These are phyloP conservation scores for Planococcus citri DNA, from an alignment of 1,140 invertebrate species.

Conservation along the genomic window DNA sequence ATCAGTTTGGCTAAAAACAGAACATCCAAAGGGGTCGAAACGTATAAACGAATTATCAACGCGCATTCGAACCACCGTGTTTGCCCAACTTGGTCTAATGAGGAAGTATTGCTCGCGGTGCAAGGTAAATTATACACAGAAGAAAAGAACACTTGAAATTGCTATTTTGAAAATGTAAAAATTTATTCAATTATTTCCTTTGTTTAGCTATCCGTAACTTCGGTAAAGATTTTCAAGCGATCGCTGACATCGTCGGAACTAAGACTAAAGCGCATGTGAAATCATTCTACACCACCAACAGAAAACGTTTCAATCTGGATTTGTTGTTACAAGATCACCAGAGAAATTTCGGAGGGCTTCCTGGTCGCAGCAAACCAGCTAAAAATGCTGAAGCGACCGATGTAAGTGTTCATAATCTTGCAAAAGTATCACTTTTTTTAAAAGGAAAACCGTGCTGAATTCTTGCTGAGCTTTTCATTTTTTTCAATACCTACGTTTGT, in stretches of 20 bases:
- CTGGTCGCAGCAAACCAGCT: conserved; percentile 21
- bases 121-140: conserved; percentile 56
- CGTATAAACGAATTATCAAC: conserved; percentile 52
- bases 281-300: conserved; percentile 81
- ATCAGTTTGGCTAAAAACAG: conserved; percentile 71
- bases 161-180: too few species aligned
- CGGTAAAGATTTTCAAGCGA: conserved; percentile 90
- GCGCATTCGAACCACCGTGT: conserved; percentile 53
- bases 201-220: conserved; percentile 65
- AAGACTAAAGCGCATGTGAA: conserved; percentile 87
- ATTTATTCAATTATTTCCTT: too few species aligned
- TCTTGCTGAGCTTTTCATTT: too few species aligned
- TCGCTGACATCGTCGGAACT: conserved; percentile 87
- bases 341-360: conserved; percentile 50
- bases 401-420: neutral
- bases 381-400: neutral
- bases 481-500: too few species aligned
- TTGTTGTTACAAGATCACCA: conserved; percentile 79
- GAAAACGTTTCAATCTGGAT: conserved; percentile 80
- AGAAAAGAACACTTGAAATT: neutral
- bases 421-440: too few species aligned
- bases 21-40: conserved; percentile 57
- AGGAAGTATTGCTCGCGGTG: conserved; percentile 79
- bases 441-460: too few species aligned
- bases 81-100: conserved; percentile 82